phyloP scores from a whole-genome alignment of 92 coral and sea anemone genomes.

The Parazoanthus darwini region DNA sequence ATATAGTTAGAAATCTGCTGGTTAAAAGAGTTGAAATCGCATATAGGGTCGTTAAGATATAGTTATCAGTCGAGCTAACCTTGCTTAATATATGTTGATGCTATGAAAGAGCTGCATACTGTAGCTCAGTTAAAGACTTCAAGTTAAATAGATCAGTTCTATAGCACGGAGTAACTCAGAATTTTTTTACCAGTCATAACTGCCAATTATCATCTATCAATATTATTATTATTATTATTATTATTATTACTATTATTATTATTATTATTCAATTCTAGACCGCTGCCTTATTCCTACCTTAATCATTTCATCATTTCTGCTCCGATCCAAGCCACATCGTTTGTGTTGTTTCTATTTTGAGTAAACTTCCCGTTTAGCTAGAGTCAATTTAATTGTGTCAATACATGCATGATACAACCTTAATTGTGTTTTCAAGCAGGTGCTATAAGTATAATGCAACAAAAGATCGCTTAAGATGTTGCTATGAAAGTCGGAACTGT shows the following conservation, averaged over 20 bases:
- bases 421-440: not conserved
- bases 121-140: not conserved
- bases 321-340: not conserved
- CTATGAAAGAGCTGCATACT: too few relatives aligned
- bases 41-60: too few relatives aligned
- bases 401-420: not conserved
- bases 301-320: not conserved
- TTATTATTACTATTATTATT: too few relatives aligned
- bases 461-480: not conserved
- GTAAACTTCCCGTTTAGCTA: not conserved
- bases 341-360: not conserved
- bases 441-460: not conserved
- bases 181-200: not conserved
- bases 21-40: not conserved
- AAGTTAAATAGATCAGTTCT: not conserved
- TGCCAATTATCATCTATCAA: not conserved
- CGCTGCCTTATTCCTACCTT: too few relatives aligned
- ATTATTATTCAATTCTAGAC: too few relatives aligned
- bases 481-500: not conserved
- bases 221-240: too few relatives aligned
- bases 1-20: not conserved
- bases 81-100: too few relatives aligned
- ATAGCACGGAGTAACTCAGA: not conserved
- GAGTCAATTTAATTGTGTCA: not conserved
- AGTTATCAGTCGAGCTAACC: not conserved